phyloP scores from a whole-genome alignment of 2,888 invertebrate species.

The Dinocampus coccinellae region DNA sequence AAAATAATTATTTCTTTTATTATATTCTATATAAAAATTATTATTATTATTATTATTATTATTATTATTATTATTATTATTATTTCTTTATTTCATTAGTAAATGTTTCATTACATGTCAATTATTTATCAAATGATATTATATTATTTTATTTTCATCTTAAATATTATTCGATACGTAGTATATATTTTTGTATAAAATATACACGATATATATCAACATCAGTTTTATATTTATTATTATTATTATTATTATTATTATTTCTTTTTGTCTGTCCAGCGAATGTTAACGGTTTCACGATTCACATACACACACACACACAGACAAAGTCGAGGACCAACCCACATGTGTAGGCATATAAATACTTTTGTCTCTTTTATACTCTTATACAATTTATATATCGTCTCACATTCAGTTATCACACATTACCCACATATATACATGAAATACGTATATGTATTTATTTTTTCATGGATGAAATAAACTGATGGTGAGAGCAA shows the following conservation, averaged over 20 bases:
- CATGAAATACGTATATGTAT: neutral
- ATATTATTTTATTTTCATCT: neutral
- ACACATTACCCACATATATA: neutral
- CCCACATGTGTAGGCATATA: slow-evolving; percentile 16
- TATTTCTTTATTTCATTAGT: too few species aligned
- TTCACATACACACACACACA: too few species aligned
- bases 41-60: too few species aligned
- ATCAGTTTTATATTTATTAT: neutral
- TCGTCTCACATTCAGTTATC: neutral
- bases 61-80: too few species aligned
- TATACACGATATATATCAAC: neutral
- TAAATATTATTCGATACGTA: neutral
- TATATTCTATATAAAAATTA: too few species aligned
- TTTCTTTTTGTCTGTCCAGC: neutral
- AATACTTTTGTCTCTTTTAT: neutral
- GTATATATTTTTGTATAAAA: neutral
- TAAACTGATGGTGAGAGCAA: neutral
- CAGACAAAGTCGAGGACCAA: slow-evolving; percentile 11
- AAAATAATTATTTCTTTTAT: too few species aligned
- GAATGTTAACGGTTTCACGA: slow-evolving; percentile 16
- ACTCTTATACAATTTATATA: neutral
- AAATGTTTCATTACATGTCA: too few species aligned
- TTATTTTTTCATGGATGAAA: neutral
- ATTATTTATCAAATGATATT: neutral
- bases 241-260: too few species aligned